Percentiles rank a stretch among this genome's conserved stretches.
Conservation (phyloP, 2,797 vertebrate genomes). For the Centropyge bicolor region DNA sequence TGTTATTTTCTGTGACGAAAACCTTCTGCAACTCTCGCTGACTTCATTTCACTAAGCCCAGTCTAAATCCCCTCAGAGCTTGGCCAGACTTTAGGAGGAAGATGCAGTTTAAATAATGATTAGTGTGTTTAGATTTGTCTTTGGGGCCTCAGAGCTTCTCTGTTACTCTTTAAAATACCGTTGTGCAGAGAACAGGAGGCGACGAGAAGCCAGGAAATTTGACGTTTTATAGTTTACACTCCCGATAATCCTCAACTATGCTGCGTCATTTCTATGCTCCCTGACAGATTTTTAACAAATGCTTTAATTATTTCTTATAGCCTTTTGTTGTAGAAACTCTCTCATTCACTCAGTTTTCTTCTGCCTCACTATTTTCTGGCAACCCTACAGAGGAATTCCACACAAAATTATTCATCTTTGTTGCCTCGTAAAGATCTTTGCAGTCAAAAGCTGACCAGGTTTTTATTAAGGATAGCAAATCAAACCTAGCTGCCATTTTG, state of each 20-base stretch:
- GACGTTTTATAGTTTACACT: constrained; percentile 54
- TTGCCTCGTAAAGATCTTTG: constrained; percentile 67
- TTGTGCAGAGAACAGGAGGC: constrained; percentile 1
- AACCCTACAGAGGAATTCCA: constrained; percentile 72
- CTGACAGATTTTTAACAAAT: constrained; percentile 18
- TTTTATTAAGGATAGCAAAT: constrained; percentile 66
- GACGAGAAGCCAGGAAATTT: constrained; percentile 16
- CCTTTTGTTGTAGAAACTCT: constrained; percentile 1
- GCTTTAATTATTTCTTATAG: constrained; percentile 30
- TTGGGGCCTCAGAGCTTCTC: constrained; percentile 24
- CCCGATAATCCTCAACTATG: constrained; percentile 36
- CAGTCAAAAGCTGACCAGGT: constrained; percentile 45
- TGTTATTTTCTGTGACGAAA: constrained; percentile 55
- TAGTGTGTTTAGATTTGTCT: constrained; percentile 49
- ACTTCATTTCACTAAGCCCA: constrained; percentile 21
- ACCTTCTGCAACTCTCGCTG: constrained; percentile 42
- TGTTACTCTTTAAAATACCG: constrained; percentile 33
- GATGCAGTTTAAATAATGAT: constrained; percentile 57
- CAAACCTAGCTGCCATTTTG: constrained; percentile 64
- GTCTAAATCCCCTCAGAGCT: constrained; percentile 30
- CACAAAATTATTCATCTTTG: constrained; percentile 65
- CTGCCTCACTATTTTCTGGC: constrained; percentile 58
- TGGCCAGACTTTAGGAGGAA: constrained; percentile 23
- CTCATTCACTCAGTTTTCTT: constrained; percentile 31
- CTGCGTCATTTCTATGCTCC: constrained; percentile 26